phyloP scores from a whole-genome alignment of 2,113 vertebrate genomes.

The Vanacampus margaritifer region DNA sequence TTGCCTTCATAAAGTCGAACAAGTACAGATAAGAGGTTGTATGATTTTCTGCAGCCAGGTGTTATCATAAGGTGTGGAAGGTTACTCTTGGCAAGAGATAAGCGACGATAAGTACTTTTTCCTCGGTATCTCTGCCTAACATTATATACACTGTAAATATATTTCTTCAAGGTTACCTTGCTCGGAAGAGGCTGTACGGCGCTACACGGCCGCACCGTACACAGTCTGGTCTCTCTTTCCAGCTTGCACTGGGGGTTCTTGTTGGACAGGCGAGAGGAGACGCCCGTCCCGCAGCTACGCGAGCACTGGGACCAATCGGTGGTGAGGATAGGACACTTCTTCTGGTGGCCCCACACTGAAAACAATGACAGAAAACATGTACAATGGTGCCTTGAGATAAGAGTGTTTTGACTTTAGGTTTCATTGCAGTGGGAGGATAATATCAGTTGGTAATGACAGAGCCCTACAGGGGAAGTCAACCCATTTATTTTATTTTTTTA shows the following conservation, averaged over 20 bases:
- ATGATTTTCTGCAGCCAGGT: slow-evolving; percentile 7
- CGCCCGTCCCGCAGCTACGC: slow-evolving; percentile 70
- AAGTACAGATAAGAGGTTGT: slow-evolving; percentile 10
- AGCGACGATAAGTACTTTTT: slow-evolving; percentile 11
- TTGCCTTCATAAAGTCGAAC: background rate
- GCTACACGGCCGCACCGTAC: slow-evolving; percentile 71
- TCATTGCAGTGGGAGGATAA: too few species aligned
- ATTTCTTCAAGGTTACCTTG: slow-evolving; percentile 59
- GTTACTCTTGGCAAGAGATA: slow-evolving; percentile 14
- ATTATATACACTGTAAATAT: background rate
- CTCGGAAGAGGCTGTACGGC: slow-evolving; percentile 39
- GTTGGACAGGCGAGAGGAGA: slow-evolving; percentile 71
- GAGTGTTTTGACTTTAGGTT: too few species aligned
- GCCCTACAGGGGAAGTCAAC: too few species aligned
- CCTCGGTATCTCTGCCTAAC: background rate
- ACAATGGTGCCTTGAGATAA: background rate
- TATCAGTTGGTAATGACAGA: too few species aligned
- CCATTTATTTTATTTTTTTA: too few species aligned
- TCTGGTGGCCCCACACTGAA: slow-evolving; percentile 54
- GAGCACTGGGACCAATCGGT: slow-evolving; percentile 78
- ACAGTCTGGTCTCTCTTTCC: slow-evolving; percentile 73
- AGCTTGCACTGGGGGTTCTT: slow-evolving; percentile 74
- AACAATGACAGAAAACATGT: background rate
- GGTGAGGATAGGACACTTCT: slow-evolving; percentile 63
- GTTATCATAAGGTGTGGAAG: slow-evolving; percentile 28